Conservation (phyloP, 2,888 invertebrate genomes). For the Abrostola triplasia region DNA sequence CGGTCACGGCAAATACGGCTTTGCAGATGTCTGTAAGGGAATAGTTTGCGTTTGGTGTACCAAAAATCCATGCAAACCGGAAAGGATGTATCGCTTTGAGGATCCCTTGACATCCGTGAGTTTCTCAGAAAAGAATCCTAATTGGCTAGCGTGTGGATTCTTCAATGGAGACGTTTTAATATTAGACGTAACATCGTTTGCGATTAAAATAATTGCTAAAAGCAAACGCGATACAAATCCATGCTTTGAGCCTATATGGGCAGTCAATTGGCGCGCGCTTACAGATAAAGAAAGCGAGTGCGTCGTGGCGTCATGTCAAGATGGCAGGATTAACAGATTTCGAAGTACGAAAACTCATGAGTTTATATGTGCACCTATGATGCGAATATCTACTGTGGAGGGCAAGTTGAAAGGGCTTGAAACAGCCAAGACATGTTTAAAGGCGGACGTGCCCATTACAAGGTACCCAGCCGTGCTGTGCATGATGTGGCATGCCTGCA, state of each 20-base stretch:
- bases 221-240: conserved; percentile 89
- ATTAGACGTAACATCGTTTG: conserved; percentile 90
- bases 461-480: conserved; percentile 90
- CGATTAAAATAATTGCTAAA: conserved; percentile 84
- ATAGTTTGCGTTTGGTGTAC: conserved; percentile 93
- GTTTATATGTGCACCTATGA: conserved; percentile 89
- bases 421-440: conserved; percentile 71
- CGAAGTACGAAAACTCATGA: conserved; percentile 88
- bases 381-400: conserved; percentile 90
- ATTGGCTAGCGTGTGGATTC: conserved; percentile 92
- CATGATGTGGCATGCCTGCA: conserved; percentile 89
- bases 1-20: conserved; percentile 91
- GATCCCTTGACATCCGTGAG: conserved; percentile 90
- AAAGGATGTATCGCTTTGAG: conserved; percentile 90
- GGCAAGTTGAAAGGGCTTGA: conserved; percentile 90
- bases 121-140: conserved; percentile 91
- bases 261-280: conserved; percentile 88
- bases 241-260: conserved; percentile 91
- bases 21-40: conserved; percentile 88
- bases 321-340: conserved; percentile 89
- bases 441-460: conserved; percentile 86
- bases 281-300: conserved; percentile 80
- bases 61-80: conserved; percentile 94
- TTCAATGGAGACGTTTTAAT: conserved; percentile 92
- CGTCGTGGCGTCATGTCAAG: conserved; percentile 89